phyloP scores from a whole-genome alignment of 1,140 invertebrate genomes.

The Ceratina australensis region DNA sequence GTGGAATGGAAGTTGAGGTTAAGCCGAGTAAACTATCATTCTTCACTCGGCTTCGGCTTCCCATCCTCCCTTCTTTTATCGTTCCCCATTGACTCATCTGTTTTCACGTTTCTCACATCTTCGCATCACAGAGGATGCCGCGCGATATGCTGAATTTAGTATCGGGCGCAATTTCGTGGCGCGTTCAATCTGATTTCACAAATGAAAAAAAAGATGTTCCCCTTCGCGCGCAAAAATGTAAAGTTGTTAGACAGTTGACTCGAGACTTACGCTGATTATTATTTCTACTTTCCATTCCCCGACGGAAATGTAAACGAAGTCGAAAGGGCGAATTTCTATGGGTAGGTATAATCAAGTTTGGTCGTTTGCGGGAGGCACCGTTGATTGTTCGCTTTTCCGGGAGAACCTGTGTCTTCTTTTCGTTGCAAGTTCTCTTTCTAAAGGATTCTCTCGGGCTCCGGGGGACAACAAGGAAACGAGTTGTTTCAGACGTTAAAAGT shows the following conservation, averaged over 20 bases:
- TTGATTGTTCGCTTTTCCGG: slow-evolving; percentile 24
- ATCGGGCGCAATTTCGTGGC: background rate
- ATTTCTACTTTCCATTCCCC: background rate
- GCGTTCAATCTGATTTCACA: background rate
- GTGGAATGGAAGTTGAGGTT: slow-evolving; percentile 31
- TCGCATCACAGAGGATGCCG: background rate
- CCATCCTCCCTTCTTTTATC: background rate
- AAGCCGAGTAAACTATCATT: slow-evolving; percentile 26
- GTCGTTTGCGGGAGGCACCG: slow-evolving; percentile 5
- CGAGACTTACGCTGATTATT: background rate
- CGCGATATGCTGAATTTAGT: background rate
- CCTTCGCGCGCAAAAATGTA: no score
- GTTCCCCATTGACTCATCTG: background rate
- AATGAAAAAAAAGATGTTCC: background rate
- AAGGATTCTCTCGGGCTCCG: background rate
- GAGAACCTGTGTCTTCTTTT: slow-evolving; percentile 18
- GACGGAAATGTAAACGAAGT: slow-evolving; percentile 4
- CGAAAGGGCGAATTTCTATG: slow-evolving; percentile 24
- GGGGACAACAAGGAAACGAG: background rate
- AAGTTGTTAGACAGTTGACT: background rate
- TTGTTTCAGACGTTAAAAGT: slow-evolving; percentile 31
- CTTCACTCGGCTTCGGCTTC: background rate
- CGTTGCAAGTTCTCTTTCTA: background rate
- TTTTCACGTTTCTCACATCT: background rate
- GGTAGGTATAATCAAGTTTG: slow-evolving; percentile 25